A percentile compares a stretch with the other conserved stretches of the same genome.
phyloP scores from a whole-genome alignment of 1,140 invertebrate genomes.

The Myzus persicae region DNA sequence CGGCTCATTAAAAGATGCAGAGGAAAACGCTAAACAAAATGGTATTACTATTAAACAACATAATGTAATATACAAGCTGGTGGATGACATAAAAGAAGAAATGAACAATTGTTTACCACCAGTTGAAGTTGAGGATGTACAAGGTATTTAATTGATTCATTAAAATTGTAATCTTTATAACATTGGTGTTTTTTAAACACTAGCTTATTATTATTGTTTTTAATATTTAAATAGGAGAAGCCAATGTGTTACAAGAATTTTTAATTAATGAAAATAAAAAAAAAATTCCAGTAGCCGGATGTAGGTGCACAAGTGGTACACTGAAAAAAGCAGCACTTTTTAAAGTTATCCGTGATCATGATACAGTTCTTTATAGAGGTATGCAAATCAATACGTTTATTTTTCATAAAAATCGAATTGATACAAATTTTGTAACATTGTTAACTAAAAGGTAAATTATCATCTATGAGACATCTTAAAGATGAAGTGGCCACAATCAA shows the following conservation, averaged over 20 bases:
- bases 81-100: constrained; percentile 87
- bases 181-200: neutral
- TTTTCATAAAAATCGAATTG: neutral
- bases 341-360: constrained; percentile 73
- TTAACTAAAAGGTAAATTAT: constrained; percentile 71
- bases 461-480: constrained; percentile 88
- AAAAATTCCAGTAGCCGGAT: constrained; percentile 87
- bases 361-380: constrained; percentile 79
- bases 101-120: constrained; percentile 78
- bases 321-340: constrained; percentile 76
- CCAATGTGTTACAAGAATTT: constrained; percentile 85
- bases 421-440: constrained; percentile 58
- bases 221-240: constrained; percentile 75
- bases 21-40: constrained; percentile 67
- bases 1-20: constrained; percentile 67
- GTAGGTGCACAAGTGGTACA: constrained; percentile 80
- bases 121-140: constrained; percentile 76
- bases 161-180: neutral
- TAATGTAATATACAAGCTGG: constrained; percentile 91
- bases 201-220: neutral
- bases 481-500: constrained; percentile 86
- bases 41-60: constrained; percentile 73
- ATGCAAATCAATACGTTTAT: constrained; percentile 60
- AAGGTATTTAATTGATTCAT: constrained; percentile 68
- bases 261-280: constrained; percentile 81